Evolutionary conservation across 2,113 vertebrate genomes (phyloP), one percentile per base, ranked within the genome.

Genomic region (Otis tarda): DNA sequence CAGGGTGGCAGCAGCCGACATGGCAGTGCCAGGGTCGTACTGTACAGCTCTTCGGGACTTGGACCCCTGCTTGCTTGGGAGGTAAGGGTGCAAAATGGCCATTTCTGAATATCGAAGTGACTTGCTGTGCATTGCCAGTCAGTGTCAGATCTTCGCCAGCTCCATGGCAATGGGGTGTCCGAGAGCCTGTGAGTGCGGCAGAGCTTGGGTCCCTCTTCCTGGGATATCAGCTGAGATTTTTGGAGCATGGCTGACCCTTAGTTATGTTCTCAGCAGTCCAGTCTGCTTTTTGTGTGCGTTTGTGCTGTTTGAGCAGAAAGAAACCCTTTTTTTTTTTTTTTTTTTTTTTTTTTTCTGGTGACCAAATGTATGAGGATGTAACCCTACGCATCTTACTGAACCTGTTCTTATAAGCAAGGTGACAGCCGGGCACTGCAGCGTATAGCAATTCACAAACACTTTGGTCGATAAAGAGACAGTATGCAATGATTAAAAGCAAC

Each of bases 141-240:
- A 35, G 60, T 25, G 52, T 18, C 56, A 56, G 41, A 83, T 37
- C 53, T 21, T 31, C 55, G 37, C 12, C 28, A 22, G 8, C 27
- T 59, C 37, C 39, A 7, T 3, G 24, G 75, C 0, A 0, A 35
- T 9, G 7, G 16, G 43, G 20, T 1, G 0, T 13, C n/a, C 3
- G 3, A 82, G 41, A 22, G 37, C 28, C 57, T 18, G 41, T 16
- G 30, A 57, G 28, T 5, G 22, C 20, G 4, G 35, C 33, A 65
- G 55, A 82, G 15, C 12, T 67, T 22, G 27, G 8, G 37, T 43
- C 23, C 37, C 49, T 31, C 33, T 65, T 74, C 64, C 60, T 53
- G n/a, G 31, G 24, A 7, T 10, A 45, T n/a, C 56, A 67, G 22
- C 21, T 1, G 9, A 41, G 27, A 15, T 18, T 84, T 79, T 74